Evolutionary conservation across 2,113 vertebrate species (phyloP).

Genomic region (Atlantisia rogersi): DNA sequence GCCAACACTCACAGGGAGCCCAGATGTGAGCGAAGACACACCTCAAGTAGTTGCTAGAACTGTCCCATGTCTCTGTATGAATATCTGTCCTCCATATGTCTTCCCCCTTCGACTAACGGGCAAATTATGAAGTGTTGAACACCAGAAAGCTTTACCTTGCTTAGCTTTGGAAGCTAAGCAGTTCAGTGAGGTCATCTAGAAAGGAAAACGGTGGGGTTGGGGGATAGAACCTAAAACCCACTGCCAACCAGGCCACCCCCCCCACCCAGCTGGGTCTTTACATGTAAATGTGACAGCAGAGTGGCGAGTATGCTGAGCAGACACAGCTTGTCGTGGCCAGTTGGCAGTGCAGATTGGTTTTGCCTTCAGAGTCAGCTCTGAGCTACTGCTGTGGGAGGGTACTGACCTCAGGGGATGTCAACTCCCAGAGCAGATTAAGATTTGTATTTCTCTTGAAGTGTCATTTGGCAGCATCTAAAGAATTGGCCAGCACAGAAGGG

Average conservation of each 20-base stretch:
- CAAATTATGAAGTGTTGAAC: neutral
- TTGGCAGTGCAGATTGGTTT: neutral
- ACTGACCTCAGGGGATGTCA: neutral
- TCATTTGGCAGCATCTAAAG: neutral
- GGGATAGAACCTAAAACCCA: neutral
- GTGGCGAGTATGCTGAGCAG: neutral
- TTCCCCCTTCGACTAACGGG: neutral
- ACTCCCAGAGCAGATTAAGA: neutral
- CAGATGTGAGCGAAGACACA: neutral
- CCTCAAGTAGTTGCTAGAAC: neutral
- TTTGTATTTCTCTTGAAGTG: neutral
- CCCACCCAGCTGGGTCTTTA: neutral
- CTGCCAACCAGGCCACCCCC: neutral
- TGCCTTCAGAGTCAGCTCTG: neutral
- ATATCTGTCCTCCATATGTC: neutral
- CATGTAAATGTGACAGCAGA: neutral
- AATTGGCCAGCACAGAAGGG: neutral
- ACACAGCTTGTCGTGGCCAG: neutral
- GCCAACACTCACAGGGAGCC: rapidly evolving
- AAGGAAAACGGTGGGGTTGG: neutral
- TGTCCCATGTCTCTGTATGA: neutral
- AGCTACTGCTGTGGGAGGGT: neutral
- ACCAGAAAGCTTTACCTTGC: neutral
- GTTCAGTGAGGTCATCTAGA: neutral
- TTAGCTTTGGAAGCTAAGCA: neutral